Percentiles rank a stretch among this genome's conserved stretches.
Conservation (phyloP, 2,888 invertebrate species). For the Lasioglossum pauxillum region DNA sequence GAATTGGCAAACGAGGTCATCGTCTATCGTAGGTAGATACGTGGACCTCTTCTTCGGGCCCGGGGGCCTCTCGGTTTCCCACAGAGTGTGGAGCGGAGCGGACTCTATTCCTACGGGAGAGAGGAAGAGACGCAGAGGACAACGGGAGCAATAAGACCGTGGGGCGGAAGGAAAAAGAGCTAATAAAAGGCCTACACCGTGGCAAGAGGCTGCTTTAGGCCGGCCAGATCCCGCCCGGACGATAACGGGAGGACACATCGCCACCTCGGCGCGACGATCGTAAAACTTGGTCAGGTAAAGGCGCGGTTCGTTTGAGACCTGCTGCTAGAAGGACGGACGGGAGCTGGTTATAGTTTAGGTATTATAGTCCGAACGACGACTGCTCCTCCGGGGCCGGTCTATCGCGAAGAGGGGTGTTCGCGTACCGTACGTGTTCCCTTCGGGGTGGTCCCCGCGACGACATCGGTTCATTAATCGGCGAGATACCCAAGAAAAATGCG, state of each 20-base stretch:
- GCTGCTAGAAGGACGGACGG: conserved; percentile 74
- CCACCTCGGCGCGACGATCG: conserved; percentile 84
- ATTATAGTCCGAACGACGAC: conserved; percentile 73
- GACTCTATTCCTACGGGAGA: not conserved
- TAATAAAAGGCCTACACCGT: conserved; percentile 68
- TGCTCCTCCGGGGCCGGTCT: conserved; percentile 42
- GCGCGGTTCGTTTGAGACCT: conserved; percentile 80
- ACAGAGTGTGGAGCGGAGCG: conserved; percentile 18
- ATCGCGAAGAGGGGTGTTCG: conserved; percentile 65
- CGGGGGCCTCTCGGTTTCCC: conserved; percentile 45
- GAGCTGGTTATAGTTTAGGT: conserved; percentile 79
- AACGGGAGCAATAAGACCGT: conserved; percentile 56
- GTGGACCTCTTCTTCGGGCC: not conserved
- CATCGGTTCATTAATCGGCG: conserved; percentile 84
- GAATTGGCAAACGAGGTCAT: conserved; percentile 63
- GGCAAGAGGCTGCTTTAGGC: conserved; percentile 72
- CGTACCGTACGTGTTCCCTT: conserved; percentile 75
- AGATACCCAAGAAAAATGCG: conserved; percentile 80
- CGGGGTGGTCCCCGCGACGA: conserved; percentile 82
- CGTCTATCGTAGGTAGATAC: conserved; percentile 29
- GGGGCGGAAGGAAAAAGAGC: conserved; percentile 59
- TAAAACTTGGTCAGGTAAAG: conserved; percentile 84
- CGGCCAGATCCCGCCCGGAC: conserved; percentile 79
- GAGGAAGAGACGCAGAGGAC: conserved; percentile 47
- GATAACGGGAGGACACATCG: conserved; percentile 84